phyloP scores from a whole-genome alignment of 2,113 vertebrate genomes.

The Argyrosomus japonicus region DNA sequence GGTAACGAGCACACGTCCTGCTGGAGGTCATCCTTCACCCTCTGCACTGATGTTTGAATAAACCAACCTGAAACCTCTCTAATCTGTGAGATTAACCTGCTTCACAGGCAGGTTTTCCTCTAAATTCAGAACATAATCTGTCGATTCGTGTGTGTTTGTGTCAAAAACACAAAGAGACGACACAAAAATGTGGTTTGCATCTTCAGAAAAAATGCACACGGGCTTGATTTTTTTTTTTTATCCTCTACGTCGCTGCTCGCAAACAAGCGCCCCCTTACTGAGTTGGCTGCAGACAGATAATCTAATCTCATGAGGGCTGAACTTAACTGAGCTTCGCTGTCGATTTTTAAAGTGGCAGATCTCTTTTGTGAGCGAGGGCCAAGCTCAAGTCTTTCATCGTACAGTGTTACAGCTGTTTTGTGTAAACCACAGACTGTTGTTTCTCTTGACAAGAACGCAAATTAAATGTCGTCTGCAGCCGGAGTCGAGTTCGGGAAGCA shows the following conservation, averaged over 20 bases:
- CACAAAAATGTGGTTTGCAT: neutral
- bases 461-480: neutral
- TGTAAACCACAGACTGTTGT: slow-evolving; percentile 18
- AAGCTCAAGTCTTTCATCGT: slow-evolving; percentile 25
- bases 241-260: neutral
- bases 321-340: slow-evolving; percentile 5
- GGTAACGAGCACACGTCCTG: slow-evolving; percentile 77
- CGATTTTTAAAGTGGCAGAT: slow-evolving; percentile 12
- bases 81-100: neutral
- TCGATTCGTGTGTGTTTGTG: neutral
- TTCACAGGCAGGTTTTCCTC: neutral
- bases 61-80: no score
- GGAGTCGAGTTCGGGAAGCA: slow-evolving; percentile 2
- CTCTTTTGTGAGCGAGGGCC: neutral
- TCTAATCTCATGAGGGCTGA: neutral
- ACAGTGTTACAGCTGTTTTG: slow-evolving; percentile 21
- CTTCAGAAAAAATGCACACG: neutral
- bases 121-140: neutral
- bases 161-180: neutral
- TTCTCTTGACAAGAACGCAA: slow-evolving; percentile 3
- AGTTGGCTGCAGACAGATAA: neutral
- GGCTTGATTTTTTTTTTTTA: no score
- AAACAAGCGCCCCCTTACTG: neutral
- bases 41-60: neutral
- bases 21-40: no score